Conservation (phyloP, 1,140 invertebrate genomes). For the Propsilocerus akamusi region DNA sequence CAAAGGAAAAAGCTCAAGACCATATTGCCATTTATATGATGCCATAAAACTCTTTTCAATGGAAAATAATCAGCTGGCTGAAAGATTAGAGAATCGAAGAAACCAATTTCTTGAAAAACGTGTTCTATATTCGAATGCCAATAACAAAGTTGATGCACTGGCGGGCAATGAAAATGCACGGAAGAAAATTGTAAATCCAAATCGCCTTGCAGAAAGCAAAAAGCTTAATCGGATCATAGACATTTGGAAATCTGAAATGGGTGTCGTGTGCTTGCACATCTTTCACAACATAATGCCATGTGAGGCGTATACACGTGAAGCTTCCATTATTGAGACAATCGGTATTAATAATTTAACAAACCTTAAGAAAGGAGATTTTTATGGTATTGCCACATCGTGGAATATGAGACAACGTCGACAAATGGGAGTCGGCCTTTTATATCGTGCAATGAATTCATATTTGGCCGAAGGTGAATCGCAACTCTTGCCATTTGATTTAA, state of each 20-base stretch:
- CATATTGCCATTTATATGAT: slow-evolving; percentile 79
- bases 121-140: not conserved
- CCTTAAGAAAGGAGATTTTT: slow-evolving; percentile 63
- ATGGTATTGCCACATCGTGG: slow-evolving; percentile 62
- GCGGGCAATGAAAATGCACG: not conserved
- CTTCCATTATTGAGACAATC: slow-evolving; percentile 79
- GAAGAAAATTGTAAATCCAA: slow-evolving; percentile 24
- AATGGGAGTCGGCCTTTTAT: slow-evolving; percentile 65
- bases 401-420: slow-evolving; percentile 39
- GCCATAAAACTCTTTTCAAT: slow-evolving; percentile 43
- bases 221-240: slow-evolving; percentile 69
- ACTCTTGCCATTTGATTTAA: slow-evolving; percentile 26
- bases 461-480: slow-evolving; percentile 73
- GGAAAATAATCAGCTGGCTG: slow-evolving; percentile 8
- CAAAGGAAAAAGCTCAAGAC: slow-evolving; percentile 62
- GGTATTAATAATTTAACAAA: slow-evolving; percentile 64
- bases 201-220: slow-evolving; percentile 24
- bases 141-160: not conserved
- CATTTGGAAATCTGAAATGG: slow-evolving; percentile 66
- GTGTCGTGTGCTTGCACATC: slow-evolving; percentile 78
- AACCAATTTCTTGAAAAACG: not conserved
- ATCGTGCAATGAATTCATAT: slow-evolving; percentile 70
- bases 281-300: slow-evolving; percentile 82
- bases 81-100: slow-evolving; percentile 9
- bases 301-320: slow-evolving; percentile 86